Conservation (phyloP, 2,113 vertebrate species). For the Forbesichthys papilliferus region DNA sequence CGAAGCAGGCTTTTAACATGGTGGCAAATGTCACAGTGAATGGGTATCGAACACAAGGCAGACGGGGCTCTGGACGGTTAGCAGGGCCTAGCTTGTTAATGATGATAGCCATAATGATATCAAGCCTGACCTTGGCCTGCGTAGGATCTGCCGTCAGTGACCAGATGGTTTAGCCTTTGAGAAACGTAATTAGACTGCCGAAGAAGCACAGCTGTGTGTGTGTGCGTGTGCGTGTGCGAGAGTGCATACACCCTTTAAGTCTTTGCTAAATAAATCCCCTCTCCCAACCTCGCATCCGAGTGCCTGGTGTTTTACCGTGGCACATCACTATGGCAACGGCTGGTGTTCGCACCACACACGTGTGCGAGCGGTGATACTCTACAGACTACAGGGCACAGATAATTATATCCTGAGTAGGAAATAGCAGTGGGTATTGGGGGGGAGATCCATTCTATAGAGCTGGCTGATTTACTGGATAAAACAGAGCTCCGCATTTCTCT, state of each 20-base stretch:
- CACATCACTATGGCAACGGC: slow-evolving; percentile 12
- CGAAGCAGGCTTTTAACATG: slow-evolving; percentile 22
- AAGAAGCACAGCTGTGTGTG: slow-evolving; percentile 11
- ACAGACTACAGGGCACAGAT: slow-evolving; percentile 54
- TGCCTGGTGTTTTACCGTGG: not conserved
- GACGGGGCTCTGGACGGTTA: slow-evolving; percentile 41
- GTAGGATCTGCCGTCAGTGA: slow-evolving; percentile 44
- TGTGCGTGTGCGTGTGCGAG: not conserved
- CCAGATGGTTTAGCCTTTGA: slow-evolving; percentile 58
- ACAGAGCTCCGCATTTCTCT: slow-evolving; percentile 31
- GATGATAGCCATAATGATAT: slow-evolving; percentile 54
- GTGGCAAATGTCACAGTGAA: slow-evolving; percentile 21
- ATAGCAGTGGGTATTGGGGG: slow-evolving; percentile 42
- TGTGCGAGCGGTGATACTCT: slow-evolving; percentile 46
- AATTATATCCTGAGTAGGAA: slow-evolving; percentile 69
- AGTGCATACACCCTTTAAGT: not conserved
- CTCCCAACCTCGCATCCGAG: not conserved
- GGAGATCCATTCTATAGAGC: slow-evolving; percentile 48
- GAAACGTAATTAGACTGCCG: slow-evolving; percentile 55
- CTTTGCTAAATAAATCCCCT: not conserved
- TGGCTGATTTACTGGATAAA: slow-evolving; percentile 32
- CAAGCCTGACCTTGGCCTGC: slow-evolving; percentile 44
- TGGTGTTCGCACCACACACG: slow-evolving; percentile 59
- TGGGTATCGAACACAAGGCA: slow-evolving; percentile 22
- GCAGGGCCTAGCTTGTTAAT: slow-evolving; percentile 45